Evolutionary conservation across 92 coral and sea anemone species (phyloP), one percentile per base, ranked within the genome.

Genomic region (Porites rus): DNA sequence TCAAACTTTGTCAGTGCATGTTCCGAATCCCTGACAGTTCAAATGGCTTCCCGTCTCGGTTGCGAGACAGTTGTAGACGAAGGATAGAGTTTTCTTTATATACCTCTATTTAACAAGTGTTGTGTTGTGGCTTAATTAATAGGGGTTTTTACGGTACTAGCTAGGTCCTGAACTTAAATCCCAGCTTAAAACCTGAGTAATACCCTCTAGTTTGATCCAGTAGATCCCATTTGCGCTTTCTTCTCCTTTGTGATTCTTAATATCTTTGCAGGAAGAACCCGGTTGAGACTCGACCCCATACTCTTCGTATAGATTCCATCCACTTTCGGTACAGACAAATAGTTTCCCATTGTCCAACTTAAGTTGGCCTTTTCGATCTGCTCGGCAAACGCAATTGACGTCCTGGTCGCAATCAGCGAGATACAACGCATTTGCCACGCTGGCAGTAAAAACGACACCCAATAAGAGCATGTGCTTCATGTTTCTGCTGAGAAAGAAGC

Each of bases 291-390:
- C 51, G 3, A 52, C 20, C 7, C 84, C 84, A 13, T 50, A 65
- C 25, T 4, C 61, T 65, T 78, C 74, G 11, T 51, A 79, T 64
- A 65, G 84, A 19, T 65, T 79, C 84, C 84, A 79, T 25, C 51
- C 74, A 13, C 17, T 38, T 2, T 65, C 84, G 50, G 58, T 56
- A 52, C 84, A 67, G 9, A 67, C 75, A 8, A 51, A 31, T 11
- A 80, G 18, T 67, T 65, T 80, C 0, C 75, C 84, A 31, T 9
- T 12, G 8, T 1, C 22, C 22, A 80, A 80, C 75, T 51, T 80
- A 51, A 80, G 14, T 20, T 80, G 84, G 24, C 84, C 84, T 1
- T 61, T 65, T 17, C 65, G 56, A 1, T 50, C 51, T 7, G 75
- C 31, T 2, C 51, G 50, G 22, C 84, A 80, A 51, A 38, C 70